These are phyloP conservation scores for Hirtodrosophila duncani DNA, from an alignment of 2,888 invertebrate species.

Conservation along the genomic window DNA sequence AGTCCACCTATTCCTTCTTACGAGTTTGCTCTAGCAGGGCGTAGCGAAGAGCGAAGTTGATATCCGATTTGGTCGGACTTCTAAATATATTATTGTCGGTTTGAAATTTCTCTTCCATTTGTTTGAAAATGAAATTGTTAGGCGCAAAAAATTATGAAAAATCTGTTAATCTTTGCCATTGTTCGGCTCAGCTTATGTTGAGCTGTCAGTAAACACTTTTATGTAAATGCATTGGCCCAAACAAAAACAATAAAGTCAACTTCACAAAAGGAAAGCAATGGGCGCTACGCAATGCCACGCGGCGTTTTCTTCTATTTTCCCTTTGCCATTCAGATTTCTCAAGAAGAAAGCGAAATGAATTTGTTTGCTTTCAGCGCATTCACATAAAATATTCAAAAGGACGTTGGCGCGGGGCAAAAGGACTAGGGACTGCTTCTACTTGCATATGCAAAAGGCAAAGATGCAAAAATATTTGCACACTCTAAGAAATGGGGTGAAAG, in stretches of 20 bases:
- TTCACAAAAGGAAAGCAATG: constrained; percentile 31
- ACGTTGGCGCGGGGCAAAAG: no score
- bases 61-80: no score
- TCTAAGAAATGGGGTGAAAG: constrained; percentile 58
- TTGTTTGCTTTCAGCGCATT: constrained; percentile 47
- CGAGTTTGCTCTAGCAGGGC: no score
- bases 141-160: no score
- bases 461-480: constrained; percentile 59
- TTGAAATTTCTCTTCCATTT: no score
- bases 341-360: constrained; percentile 48
- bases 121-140: neutral
- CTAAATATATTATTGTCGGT: no score
- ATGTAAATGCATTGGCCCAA: constrained; percentile 42
- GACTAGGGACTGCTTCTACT: constrained; percentile 7
- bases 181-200: constrained; percentile 1
- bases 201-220: constrained; percentile 70
- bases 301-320: constrained; percentile 12
- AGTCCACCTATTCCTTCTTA: no score
- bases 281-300: constrained; percentile 31
- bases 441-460: constrained; percentile 47
- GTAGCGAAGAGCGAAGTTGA: no score
- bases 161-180: no score
- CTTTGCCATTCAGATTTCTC: neutral
- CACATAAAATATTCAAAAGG: constrained; percentile 41
- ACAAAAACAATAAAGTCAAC: constrained; percentile 65